Conservation (phyloP, 2,113 vertebrate genomes). For the Bagarius yarrelli region DNA sequence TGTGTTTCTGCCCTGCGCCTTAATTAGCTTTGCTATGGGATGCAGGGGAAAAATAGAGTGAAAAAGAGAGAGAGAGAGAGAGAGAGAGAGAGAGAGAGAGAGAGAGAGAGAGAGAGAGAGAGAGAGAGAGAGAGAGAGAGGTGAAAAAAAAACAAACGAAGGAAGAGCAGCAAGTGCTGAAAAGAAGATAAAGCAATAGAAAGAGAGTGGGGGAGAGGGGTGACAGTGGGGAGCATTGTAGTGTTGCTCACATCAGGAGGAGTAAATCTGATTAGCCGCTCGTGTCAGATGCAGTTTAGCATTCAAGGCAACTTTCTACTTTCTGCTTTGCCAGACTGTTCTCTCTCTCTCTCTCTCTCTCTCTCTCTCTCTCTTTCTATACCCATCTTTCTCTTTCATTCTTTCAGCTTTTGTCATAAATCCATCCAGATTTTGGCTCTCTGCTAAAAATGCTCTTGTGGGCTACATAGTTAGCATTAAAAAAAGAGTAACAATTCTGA, state of each 20-base stretch:
- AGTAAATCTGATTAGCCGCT: slow-evolving; percentile 99
- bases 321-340: slow-evolving; percentile 77
- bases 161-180: background rate
- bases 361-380: background rate
- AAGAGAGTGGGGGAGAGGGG: slow-evolving; percentile 52
- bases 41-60: slow-evolving; percentile 51
- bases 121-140: slow-evolving; percentile 57
- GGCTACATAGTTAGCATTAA: background rate
- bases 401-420: slow-evolving; percentile 17
- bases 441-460: background rate
- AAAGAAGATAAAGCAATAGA: slow-evolving; percentile 21
- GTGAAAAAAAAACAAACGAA: slow-evolving; percentile 30
- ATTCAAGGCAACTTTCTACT: slow-evolving; percentile 90
- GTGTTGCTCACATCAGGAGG: slow-evolving; percentile 86
- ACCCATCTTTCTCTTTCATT: slow-evolving; percentile 29
- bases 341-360: background rate
- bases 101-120: slow-evolving; percentile 51
- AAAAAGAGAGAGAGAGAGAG: slow-evolving; percentile 55
- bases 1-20: slow-evolving; percentile 88
- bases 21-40: slow-evolving; percentile 95
- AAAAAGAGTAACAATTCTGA: background rate
- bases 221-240: slow-evolving; percentile 97
- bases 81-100: slow-evolving; percentile 49
- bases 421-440: slow-evolving; percentile 9
- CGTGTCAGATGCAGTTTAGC: slow-evolving; percentile 98